A percentile compares a stretch with the other conserved stretches of the same genome.
Conservation (phyloP, 2,113 vertebrate species). For the Porphyrio hochstetteri region DNA sequence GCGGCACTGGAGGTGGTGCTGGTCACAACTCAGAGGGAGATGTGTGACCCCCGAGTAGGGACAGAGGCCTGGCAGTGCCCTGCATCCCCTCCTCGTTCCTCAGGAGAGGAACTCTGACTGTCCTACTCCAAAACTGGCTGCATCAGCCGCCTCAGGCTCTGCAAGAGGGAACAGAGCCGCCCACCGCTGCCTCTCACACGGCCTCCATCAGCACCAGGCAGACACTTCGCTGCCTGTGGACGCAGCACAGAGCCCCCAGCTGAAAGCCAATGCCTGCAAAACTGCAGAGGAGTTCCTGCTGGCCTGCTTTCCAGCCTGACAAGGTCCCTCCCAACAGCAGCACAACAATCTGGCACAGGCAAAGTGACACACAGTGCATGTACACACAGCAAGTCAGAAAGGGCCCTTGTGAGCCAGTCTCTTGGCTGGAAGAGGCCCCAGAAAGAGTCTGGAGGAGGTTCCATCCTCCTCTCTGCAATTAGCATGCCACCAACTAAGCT, state of each 20-base stretch:
- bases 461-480: neutral
- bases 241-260: neutral
- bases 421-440: neutral
- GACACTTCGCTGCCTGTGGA: neutral
- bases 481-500: neutral
- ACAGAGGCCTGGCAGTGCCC: neutral
- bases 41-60: neutral
- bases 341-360: neutral
- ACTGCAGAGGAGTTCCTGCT: rapidly evolving
- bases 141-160: neutral
- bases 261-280: neutral
- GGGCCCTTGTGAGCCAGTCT: neutral
- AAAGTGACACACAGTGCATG: neutral
- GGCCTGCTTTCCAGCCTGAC: neutral
- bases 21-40: neutral
- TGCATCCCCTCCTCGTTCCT: neutral
- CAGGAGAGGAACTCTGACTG: rapidly evolving
- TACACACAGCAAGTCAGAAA: neutral
- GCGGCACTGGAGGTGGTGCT: neutral
- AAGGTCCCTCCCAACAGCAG: neutral
- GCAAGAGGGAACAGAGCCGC: neutral
- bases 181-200: neutral
- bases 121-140: neutral
- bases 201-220: neutral
- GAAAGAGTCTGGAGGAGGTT: neutral